phyloP scores from a whole-genome alignment of 2,113 vertebrate species.

The Pongo pygmaeus region DNA sequence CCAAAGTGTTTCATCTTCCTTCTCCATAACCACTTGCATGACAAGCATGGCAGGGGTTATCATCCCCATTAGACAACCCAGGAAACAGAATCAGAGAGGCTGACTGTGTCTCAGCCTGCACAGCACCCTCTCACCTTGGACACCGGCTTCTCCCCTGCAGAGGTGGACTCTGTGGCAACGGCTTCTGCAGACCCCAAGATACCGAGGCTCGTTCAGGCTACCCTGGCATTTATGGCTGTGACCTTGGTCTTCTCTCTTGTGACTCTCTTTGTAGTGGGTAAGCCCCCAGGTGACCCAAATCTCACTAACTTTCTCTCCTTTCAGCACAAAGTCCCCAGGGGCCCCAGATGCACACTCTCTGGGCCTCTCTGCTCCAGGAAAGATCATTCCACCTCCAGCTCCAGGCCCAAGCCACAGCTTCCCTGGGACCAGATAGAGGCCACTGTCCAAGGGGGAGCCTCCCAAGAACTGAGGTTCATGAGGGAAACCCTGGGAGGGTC shows the following conservation, averaged over 20 bases:
- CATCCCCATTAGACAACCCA: neutral
- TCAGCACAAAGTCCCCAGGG: neutral
- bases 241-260: neutral
- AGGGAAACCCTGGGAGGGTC: neutral
- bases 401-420: neutral
- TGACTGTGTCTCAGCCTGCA: neutral
- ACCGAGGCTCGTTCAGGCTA: neutral
- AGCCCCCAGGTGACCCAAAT: neutral
- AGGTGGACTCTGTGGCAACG: neutral
- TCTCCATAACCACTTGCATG: neutral
- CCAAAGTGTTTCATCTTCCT: neutral
- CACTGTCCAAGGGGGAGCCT: neutral
- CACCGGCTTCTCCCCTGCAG: conserved; percentile 34
- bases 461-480: neutral
- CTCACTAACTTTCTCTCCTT: neutral
- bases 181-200: neutral
- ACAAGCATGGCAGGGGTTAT: neutral
- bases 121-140: neutral
- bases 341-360: neutral
- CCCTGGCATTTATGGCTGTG: neutral
- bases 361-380: neutral
- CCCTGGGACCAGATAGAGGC: neutral
- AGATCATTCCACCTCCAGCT: neutral
- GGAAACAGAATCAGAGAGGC: neutral
- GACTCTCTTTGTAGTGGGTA: conserved; percentile 61